A percentile compares a stretch with the other conserved stretches of the same genome.
Conservation (phyloP, 2,113 vertebrate genomes). For the Mystacornis crossleyi region DNA sequence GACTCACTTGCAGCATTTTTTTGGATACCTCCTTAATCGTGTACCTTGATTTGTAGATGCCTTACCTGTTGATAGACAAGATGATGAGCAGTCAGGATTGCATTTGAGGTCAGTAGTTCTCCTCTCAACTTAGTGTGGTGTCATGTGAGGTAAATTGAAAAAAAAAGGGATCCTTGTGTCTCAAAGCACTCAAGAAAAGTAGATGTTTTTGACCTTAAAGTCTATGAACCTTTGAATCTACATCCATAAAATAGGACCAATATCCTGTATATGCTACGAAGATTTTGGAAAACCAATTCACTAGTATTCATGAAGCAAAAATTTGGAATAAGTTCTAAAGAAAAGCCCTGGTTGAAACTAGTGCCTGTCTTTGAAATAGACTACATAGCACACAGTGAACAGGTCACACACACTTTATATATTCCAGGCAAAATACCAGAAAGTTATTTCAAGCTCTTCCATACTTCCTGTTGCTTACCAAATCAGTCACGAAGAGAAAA, state of each 20-base stretch:
- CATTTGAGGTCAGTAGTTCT: background rate
- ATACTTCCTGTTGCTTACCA: background rate
- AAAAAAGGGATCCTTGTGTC: background rate
- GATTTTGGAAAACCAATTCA: background rate
- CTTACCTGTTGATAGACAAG: background rate
- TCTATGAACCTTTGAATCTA: background rate
- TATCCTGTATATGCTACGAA: accelerated
- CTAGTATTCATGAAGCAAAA: background rate
- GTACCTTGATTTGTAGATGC: background rate
- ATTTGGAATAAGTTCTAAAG: background rate
- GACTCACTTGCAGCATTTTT: background rate
- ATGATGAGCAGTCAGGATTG: background rate
- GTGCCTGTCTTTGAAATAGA: background rate
- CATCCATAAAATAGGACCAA: background rate
- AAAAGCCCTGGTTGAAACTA: background rate
- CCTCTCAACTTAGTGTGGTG: background rate
- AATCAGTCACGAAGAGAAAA: background rate
- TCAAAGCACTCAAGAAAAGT: background rate
- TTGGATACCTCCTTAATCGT: background rate
- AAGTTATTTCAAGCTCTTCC: background rate
- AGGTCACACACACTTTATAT: background rate
- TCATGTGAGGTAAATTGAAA: background rate
- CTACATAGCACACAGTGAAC: background rate
- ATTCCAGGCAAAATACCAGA: background rate
- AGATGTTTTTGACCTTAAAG: background rate